Evolutionary conservation across 2,888 invertebrate genomes (phyloP), one percentile per base, ranked within the genome.

Genomic region (Drosophila niveifrons): DNA sequence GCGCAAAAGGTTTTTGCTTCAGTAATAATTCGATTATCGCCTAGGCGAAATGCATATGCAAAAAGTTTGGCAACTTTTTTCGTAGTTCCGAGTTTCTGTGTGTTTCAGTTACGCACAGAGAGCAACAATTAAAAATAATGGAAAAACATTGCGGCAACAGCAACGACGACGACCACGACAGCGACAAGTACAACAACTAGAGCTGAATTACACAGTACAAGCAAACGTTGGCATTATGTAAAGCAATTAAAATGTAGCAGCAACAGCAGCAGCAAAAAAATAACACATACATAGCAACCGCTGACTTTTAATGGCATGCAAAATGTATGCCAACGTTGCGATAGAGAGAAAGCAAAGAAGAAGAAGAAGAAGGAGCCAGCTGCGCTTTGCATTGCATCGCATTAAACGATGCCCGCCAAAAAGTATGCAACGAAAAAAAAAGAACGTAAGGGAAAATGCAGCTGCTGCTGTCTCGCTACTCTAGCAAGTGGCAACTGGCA

Each of bases 121-220:
- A 23, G 68, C 68, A 72, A 88, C 88, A 85, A 89, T 85, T 89
- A 89, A 89, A 87, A 89, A 69, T 88, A 85, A 85, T 85, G 82
- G 72, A 62, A 82, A 87, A 72, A 71, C 65, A 69, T 61, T 71
- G 82, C 71, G 65, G 66, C 64, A 57, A 46, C 50, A 63, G 44
- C 4, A 23, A 23, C 23, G 4, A 23, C 23, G 4, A 47, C 72
- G 29, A 50, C 48, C 52, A 44, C 56, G 13, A 65, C 46, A 67
- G 53, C 63, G 36, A 28, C 66, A 53, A 43, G 50, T 52, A 15
- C 47, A 58, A 57, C 58, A 58, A 36, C 58, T 41, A 34, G 36
- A 9, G 58, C 64, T 47, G 39, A 52, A 72, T 66, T 65, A 62
- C 10, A 10, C 31, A 31, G 31, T 10, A 10, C 58, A 69, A 53